phyloP scores from a whole-genome alignment of 2,888 invertebrate genomes.

The Xestia c-nigrum region DNA sequence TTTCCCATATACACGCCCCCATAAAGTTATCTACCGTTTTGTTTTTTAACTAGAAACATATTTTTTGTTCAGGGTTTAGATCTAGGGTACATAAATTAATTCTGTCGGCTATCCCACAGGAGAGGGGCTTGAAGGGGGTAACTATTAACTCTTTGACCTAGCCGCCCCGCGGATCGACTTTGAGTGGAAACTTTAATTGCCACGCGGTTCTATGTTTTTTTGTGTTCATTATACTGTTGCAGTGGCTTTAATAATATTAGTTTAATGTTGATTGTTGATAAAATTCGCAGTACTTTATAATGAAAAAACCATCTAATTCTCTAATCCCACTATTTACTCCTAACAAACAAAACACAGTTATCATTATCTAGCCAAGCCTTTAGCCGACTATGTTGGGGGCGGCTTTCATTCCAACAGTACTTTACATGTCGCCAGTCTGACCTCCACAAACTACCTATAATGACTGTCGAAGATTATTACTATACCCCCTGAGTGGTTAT shows the following conservation, averaged over 20 bases:
- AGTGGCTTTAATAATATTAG: not conserved
- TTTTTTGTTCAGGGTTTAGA: conserved; percentile 47
- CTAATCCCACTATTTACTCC: not conserved
- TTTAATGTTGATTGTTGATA: not conserved
- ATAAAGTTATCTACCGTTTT: conserved; percentile 15
- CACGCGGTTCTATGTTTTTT: conserved; percentile 17
- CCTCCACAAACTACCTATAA: not conserved
- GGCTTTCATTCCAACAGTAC: not conserved
- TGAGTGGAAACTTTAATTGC: conserved; percentile 63
- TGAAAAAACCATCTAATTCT: no score
- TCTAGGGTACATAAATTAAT: conserved; percentile 71
- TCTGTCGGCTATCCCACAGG: conserved; percentile 66
- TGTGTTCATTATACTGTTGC: not conserved
- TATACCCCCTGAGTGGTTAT: not conserved
- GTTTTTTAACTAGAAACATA: conserved; percentile 46
- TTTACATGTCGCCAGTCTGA: not conserved
- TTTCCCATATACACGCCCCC: no score
- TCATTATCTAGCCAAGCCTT: not conserved
- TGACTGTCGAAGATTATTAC: not conserved
- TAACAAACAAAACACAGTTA: not conserved
- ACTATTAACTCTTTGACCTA: conserved; percentile 70
- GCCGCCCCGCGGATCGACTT: conserved; percentile 56
- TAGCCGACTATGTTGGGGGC: not conserved
- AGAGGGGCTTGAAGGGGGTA: conserved; percentile 37
- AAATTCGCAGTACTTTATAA: not conserved